Base-by-base conservation (phyloP, 2,888 invertebrate genomes). In the Habrosyne pyritoides region DNA sequence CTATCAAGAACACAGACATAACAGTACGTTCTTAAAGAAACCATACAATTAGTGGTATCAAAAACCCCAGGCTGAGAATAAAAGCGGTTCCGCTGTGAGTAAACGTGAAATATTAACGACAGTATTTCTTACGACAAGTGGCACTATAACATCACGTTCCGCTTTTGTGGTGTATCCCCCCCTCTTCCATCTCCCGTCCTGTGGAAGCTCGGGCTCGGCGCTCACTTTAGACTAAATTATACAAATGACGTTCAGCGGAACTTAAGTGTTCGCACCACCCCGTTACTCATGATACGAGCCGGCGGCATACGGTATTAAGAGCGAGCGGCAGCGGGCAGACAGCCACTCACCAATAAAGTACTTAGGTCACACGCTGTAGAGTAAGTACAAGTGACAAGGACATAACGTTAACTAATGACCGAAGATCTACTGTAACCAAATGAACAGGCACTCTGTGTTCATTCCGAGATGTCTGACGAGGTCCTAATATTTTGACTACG, bases 171-270 rank as follows among this genome's bases (percentile, higher is more conserved):
- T 30, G 30, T 33, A 33, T 33, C 33, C 33, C 42, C 24, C 24
- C 42, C 14, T 42, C 42, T 12, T 30, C 21, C 30, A 10, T 51
- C 28, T 30, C 36, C 10, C 18, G 28, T 42, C 47, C 26, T 5
- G 10, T 21, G 52, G 52, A n/a, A 14, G 36, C 10, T 5, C 22
- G 42, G 26, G 24, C 50, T 8, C 48, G 47, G 24, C 33, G 49
- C 51, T 30, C 50, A 53, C 56, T 56, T 56, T 46, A 21, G 48
- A 54, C 50, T 50, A 54, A 54, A 54, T 54, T 54, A 54, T 54
- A 54, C 54, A 54, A 54, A 54, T 50, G 50, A 46, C 54, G 50
- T 28, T 50, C 30, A 50, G 28, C 10, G 10, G 30, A 28, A 42
- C 42, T 28, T 50, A 28, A 50, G 50, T 50, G 50, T 28, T 50